phyloP scores from a whole-genome alignment of 2,113 vertebrate genomes.

The Gadus macrocephalus region DNA sequence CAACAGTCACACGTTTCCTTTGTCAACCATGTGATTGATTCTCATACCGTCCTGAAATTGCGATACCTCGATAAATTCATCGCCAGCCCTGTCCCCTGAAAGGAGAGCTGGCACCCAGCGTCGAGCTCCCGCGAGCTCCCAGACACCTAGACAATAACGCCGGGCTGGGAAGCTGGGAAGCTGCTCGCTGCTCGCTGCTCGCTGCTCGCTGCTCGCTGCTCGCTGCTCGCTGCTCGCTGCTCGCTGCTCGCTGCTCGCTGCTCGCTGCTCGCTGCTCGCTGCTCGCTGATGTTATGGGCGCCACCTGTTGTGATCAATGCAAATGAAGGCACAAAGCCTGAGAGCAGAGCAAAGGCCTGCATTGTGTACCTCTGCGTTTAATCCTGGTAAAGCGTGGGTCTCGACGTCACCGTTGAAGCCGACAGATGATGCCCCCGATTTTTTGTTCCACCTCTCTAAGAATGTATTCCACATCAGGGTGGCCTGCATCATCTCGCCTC shows the following conservation, averaged over 20 bases:
- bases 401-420: no score
- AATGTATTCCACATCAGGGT: no score
- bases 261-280: slow-evolving; percentile 41
- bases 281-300: slow-evolving; percentile 33
- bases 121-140: slow-evolving; percentile 29
- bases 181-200: slow-evolving; percentile 44
- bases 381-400: no score
- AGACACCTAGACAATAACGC: slow-evolving; percentile 15
- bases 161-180: slow-evolving; percentile 23
- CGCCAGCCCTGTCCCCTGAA: not conserved
- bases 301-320: slow-evolving; percentile 12
- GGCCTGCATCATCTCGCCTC: no score
- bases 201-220: slow-evolving; percentile 40
- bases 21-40: slow-evolving; percentile 14
- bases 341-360: no score
- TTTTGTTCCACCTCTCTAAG: no score
- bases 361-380: no score
- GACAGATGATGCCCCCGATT: no score
- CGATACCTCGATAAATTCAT: not conserved
- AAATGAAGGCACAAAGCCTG: not conserved
- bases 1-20: not conserved
- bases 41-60: not conserved
- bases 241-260: slow-evolving; percentile 41
- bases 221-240: slow-evolving; percentile 43
- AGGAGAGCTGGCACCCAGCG: slow-evolving; percentile 15